Evolutionary conservation across 2,113 vertebrate genomes (phyloP).

Genomic region (Aptenodytes forsteri): DNA sequence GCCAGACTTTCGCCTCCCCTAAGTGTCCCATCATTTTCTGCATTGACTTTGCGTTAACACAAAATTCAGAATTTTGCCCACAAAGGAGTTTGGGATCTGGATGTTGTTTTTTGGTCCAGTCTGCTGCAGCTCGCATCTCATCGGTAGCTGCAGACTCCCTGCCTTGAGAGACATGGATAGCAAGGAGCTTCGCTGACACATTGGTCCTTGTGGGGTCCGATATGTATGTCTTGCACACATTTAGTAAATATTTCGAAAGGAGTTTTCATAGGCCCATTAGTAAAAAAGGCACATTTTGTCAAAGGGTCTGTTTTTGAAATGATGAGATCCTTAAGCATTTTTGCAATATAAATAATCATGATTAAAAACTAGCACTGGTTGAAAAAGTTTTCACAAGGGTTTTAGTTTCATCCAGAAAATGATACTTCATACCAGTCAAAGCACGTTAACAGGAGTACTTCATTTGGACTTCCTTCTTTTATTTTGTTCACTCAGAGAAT

Average conservation of each 20-base stretch:
- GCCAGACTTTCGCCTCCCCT: background rate
- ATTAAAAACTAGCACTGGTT: background rate
- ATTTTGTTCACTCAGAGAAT: background rate
- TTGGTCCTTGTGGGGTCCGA: background rate
- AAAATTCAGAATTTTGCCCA: background rate
- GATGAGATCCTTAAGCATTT: background rate
- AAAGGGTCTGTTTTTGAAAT: background rate
- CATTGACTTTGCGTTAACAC: background rate
- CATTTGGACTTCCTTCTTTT: background rate
- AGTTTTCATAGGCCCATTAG: background rate
- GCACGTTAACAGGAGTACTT: background rate
- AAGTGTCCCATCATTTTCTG: background rate
- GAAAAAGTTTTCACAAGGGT: background rate
- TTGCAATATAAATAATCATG: background rate
- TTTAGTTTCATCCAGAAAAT: background rate
- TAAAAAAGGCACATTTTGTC: background rate
- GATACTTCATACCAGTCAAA: background rate
- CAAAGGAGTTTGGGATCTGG: background rate
- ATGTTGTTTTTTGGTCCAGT: background rate
- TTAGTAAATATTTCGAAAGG: background rate
- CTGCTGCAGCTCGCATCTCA: background rate
- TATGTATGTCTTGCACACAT: fast-evolving
- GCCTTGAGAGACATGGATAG: fast-evolving
- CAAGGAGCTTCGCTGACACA: background rate
- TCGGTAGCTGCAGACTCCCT: background rate